Evolutionary conservation across 2,888 invertebrate species (phyloP).

Genomic region (Glaucopsyche alexis): DNA sequence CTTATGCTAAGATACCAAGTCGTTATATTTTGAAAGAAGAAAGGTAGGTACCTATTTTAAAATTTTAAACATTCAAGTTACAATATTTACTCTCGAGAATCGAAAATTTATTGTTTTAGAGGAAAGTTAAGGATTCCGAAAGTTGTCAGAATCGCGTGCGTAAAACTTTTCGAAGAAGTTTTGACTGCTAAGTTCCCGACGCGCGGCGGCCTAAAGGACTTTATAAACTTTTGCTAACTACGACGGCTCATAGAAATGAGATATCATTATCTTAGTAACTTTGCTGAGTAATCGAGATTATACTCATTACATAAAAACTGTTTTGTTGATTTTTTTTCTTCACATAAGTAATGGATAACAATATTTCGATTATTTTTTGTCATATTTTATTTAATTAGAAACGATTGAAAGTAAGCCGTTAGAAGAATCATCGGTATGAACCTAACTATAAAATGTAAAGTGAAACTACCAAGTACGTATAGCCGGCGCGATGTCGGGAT

Average conservation of each 20-base stretch:
- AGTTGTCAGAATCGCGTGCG: conserved; percentile 61
- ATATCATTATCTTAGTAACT: conserved; percentile 1
- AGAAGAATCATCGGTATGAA: conserved; percentile 5
- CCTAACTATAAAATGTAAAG: conserved; percentile 32
- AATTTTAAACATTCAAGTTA: neutral
- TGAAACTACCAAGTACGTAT: conserved; percentile 47
- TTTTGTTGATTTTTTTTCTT: neutral
- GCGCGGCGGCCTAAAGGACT: conserved; percentile 58
- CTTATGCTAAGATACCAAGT: neutral
- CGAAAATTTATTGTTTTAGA: conserved; percentile 56
- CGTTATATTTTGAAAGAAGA: conserved; percentile 5
- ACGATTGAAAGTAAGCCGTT: neutral
- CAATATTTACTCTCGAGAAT: conserved; percentile 40
- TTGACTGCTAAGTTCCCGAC: conserved; percentile 66
- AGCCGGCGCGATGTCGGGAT: conserved; percentile 35
- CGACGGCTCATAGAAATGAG: conserved; percentile 34
- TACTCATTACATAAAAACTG: neutral
- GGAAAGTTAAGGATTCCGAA: conserved; percentile 61
- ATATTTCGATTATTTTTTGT: neutral
- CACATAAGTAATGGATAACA: neutral
- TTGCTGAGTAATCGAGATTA: neutral
- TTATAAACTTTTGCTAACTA: conserved; percentile 60
- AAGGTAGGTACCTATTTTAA: conserved; percentile 1
- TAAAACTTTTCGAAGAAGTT: conserved; percentile 62
- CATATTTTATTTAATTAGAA: neutral